Evolutionary conservation across 2,888 invertebrate genomes (phyloP), one percentile per base, ranked within the genome.

Genomic region (Nymphalis c-album): DNA sequence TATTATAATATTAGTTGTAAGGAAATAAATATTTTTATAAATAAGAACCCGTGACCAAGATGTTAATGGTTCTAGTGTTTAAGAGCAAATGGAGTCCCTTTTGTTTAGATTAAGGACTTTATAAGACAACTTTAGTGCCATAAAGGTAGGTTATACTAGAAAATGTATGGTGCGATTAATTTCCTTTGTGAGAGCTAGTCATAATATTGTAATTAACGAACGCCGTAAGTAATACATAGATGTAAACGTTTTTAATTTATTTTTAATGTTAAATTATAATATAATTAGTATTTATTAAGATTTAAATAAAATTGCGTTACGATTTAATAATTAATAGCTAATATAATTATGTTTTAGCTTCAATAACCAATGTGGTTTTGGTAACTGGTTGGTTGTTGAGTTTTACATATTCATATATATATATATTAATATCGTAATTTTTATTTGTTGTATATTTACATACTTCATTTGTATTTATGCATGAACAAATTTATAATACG

Each of bases 11-110:
- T 40, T 65, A 68, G 85, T 76, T 70, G 46, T 87, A 87, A 87
- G 85, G 77, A 80, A 83, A 81, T 80, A 78, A 75, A 87, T 90
- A 90, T 90, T 90, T 90, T 90, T 90, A 78, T 90, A 90, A 82
- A 57, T 60, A 65, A 68, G 60, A 69, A 75, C 75, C 70, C 77
- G 79, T 80, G 90, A 90, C 90, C 90, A 90, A 90, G 78, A 80
- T 73, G 72, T 78, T 80, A 80, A 80, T 78, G 78, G 80, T 84
- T 84, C 77, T 79, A 78, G 45, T 68, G 50, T 70, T 51, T 71
- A 68, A 68, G 68, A 47, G 53, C 26, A 62, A 57, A 57, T 57
- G 18, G 57, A 65, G 64, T 68, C 67, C 66, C 35, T 31, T 57
- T 57, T 57, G 60, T 64, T 63, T 51, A 22, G 46, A 26, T 46